Evolutionary conservation across 1,140 invertebrate genomes (phyloP), one percentile per base, ranked within the genome.

Genomic region (Hypsibius dujardini): DNA sequence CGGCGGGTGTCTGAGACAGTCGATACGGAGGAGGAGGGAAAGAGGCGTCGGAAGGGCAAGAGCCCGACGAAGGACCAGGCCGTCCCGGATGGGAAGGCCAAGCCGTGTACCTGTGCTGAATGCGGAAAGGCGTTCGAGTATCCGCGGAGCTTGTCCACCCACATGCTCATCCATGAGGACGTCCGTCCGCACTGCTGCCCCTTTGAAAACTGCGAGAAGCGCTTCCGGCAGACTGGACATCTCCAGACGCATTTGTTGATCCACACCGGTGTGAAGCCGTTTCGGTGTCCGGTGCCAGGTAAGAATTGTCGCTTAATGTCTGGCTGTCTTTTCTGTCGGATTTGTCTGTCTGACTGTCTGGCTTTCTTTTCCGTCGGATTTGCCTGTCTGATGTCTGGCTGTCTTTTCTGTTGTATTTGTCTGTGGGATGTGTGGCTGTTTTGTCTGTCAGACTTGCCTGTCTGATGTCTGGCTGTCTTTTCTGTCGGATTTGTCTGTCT

Each of bases 191-290:
- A 67, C 42, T 7, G 45, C 3, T 67, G 62, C 45, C 62, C 77
- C 1, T 80, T 78, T 72, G 73, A 76, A 70, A 62, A 77, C 12
- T 80, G 79, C 74, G 60, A 72, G 46, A 74, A 76, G 67, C 76
- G 76, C 50, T 80, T 80, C 73, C 79, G 79, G 72, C 79, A 78
- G 78, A 79, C 79, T 70, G 78, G 79, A 75, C 78, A 78, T 2
- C 73, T 80, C 28, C 79, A 80, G 72, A 76, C 74, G 69, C 79
- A 80, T 72, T 77, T 79, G 77, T 75, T 78, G 2, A 76, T 76
- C 2, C 79, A 80, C 72, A 77, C 75, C 70, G 72, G 74, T 46
- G 75, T 74, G 1, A 80, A 80, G 73, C 77, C 79, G 50, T 78
- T 79, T 72, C 71, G 79, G 40, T 80, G 79, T 75, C 77, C 79